Evolutionary conservation across 2,888 invertebrate genomes (phyloP).

Genomic region (Leptopilina myrica): DNA sequence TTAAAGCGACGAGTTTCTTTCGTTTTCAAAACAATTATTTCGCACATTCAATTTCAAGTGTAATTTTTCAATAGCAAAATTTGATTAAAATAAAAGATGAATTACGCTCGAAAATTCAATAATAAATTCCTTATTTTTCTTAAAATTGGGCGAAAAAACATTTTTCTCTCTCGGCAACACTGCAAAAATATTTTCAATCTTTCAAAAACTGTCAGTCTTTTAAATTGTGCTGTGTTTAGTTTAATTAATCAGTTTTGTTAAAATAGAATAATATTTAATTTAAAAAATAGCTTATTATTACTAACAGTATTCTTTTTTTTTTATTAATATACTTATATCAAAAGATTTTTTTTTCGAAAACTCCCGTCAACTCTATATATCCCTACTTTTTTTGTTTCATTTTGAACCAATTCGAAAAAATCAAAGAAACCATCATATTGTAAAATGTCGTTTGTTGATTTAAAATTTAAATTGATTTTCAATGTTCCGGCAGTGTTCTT

Average conservation of each 20-base stretch:
- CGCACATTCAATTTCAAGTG: no score
- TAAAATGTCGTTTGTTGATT: background rate
- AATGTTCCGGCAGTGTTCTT: slow-evolving; percentile 30
- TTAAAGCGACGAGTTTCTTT: no score
- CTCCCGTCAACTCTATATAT: background rate
- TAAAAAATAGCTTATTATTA: background rate
- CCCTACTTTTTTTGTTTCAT: background rate
- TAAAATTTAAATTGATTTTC: slow-evolving; percentile 27
- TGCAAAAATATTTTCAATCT: background rate
- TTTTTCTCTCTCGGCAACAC: background rate
- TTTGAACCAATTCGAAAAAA: background rate
- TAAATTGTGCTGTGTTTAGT: background rate
- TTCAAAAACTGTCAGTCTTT: background rate
- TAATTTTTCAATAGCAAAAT: no score
- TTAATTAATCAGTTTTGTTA: background rate
- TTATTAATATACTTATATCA: background rate
- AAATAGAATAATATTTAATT: slow-evolving; percentile 1
- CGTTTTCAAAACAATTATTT: no score
- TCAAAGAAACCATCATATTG: background rate
- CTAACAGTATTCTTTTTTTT: no score
- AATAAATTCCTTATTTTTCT: no score
- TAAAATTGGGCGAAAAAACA: background rate
- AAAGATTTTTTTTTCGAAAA: background rate
- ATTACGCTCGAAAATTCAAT: no score
- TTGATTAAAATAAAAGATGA: no score